Evolutionary conservation across 2,113 vertebrate genomes (phyloP).

Genomic region (Boulengeromyrus knoepffleri): DNA sequence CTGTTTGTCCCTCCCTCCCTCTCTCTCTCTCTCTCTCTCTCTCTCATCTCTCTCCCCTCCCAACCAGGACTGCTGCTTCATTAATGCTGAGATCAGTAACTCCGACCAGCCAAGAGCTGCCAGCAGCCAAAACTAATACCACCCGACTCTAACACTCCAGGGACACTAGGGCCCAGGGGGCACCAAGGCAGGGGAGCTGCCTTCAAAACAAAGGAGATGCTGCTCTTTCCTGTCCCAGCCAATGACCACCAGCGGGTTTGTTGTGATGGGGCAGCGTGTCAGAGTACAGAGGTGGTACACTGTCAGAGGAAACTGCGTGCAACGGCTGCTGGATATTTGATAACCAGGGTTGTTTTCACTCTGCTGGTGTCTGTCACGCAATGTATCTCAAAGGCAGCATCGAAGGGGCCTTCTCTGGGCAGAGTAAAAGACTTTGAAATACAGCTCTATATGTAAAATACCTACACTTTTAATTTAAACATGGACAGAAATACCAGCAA

Average conservation of each 20-base stretch:
- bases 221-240: neutral
- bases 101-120: neutral
- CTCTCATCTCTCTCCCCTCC: constrained; percentile 28
- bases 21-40: constrained; percentile 27
- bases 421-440: neutral
- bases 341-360: neutral
- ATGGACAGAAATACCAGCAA: neutral
- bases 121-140: neutral
- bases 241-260: neutral
- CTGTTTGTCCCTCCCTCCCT: constrained; percentile 36
- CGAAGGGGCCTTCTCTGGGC: neutral
- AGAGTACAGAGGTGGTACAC: neutral
- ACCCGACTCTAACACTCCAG: neutral
- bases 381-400: neutral
- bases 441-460: neutral
- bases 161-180: neutral
- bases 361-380: neutral
- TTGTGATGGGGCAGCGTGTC: neutral
- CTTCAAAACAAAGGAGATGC: neutral
- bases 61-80: constrained; percentile 23
- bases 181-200: neutral
- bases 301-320: neutral
- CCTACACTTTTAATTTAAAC: neutral
- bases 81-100: constrained; percentile 24
- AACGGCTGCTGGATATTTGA: neutral